Conservation (phyloP, 2,888 invertebrate genomes). For the Salpingus planirostris region DNA sequence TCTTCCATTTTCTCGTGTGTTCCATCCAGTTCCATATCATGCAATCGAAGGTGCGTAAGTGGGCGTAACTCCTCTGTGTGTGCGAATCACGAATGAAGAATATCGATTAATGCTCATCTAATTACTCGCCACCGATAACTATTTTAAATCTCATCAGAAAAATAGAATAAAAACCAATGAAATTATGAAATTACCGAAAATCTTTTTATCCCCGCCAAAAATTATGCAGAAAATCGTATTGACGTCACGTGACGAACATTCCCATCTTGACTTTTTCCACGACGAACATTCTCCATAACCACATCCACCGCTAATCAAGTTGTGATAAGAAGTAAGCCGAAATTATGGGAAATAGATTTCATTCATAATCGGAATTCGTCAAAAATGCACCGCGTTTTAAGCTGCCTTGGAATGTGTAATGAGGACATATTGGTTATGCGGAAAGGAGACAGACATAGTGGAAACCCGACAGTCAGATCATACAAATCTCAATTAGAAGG, state of each 20-base stretch:
- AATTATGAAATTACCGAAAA: too few species aligned
- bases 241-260: conserved; percentile 50
- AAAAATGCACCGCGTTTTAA: conserved; percentile 8
- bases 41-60: too few species aligned
- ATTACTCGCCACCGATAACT: background rate
- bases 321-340: too few species aligned
- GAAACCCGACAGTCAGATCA: background rate
- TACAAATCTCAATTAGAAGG: too few species aligned
- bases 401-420: conserved; percentile 43
- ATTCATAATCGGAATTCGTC: background rate
- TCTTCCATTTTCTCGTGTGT: too few species aligned
- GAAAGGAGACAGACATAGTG: conserved; percentile 33
- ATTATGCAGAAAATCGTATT: conserved; percentile 26
- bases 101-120: background rate
- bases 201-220: conserved; percentile 29
- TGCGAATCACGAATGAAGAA: background rate
- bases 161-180: too few species aligned
- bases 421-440: conserved; percentile 49
- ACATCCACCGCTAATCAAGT: too few species aligned
- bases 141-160: too few species aligned
- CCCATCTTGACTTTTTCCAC: conserved; percentile 40
- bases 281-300: too few species aligned
- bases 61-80: background rate
- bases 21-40: too few species aligned
- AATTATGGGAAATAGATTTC: too few species aligned